A percentile compares a stretch with the other conserved stretches of the same genome.
Conservation (phyloP, 2,113 vertebrate species). For the Laticauda laticaudata region DNA sequence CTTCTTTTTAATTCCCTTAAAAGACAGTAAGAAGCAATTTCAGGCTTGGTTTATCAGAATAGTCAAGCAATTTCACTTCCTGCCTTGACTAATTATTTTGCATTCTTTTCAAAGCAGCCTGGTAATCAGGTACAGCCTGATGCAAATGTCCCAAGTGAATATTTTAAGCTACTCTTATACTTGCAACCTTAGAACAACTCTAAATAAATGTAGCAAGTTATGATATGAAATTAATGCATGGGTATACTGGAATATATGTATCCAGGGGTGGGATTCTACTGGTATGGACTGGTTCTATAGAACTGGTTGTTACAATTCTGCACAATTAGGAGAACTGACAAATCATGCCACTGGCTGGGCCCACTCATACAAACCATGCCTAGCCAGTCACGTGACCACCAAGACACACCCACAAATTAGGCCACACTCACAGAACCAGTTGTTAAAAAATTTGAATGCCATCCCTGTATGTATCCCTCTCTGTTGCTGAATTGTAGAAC, state of each 20-base stretch:
- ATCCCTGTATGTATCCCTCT: not conserved
- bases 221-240: not conserved
- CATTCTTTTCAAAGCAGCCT: not conserved
- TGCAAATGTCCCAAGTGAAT: not conserved
- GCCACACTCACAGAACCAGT: no score
- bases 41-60: not conserved
- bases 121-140: not conserved
- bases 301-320: no score
- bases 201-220: not conserved
- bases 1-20: not conserved
- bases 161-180: not conserved
- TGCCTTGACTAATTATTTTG: not conserved
- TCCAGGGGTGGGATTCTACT: no score
- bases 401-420: no score
- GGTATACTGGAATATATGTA: not conserved
- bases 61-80: not conserved
- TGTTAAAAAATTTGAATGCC: no score
- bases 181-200: not conserved
- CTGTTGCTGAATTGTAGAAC: not conserved
- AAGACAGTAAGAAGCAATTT: not conserved
- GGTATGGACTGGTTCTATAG: no score
- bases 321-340: no score
- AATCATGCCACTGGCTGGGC: no score
- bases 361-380: no score
- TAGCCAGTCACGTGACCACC: no score